Evolutionary conservation across 2,888 invertebrate genomes (phyloP).

Genomic region (Plebejus anna): DNA sequence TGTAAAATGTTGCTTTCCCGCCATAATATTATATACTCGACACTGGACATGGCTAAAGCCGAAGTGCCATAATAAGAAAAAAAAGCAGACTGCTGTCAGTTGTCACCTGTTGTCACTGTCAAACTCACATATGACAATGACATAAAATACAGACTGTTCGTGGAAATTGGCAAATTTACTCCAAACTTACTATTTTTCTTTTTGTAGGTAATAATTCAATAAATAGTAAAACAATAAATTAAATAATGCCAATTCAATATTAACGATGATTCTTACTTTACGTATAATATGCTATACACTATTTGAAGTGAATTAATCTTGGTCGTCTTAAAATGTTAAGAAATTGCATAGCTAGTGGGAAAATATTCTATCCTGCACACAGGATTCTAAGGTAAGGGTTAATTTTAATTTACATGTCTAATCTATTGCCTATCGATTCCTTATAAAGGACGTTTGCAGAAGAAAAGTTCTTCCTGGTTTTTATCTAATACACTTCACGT

Average conservation of each 20-base stretch:
- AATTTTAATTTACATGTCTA: not conserved
- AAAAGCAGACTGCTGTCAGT: too few species aligned
- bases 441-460: not conserved
- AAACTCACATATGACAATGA: not conserved
- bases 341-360: slow-evolving; percentile 30
- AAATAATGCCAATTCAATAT: not conserved
- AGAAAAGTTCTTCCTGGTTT: not conserved
- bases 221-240: not conserved
- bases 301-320: not conserved
- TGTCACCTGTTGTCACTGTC: not conserved
- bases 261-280: not conserved
- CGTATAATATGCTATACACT: not conserved
- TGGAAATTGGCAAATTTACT: not conserved
- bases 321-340: slow-evolving; percentile 23
- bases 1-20: too few species aligned
- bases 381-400: slow-evolving; percentile 31
- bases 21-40: too few species aligned
- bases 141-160: not conserved
- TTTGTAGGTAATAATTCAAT: not conserved
- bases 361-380: slow-evolving; percentile 22
- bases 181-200: not conserved
- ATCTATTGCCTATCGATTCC: not conserved
- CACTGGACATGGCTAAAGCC: too few species aligned
- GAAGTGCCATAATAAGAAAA: too few species aligned
- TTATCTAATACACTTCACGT: slow-evolving; percentile 30